A percentile compares a stretch with the other conserved stretches of the same genome.
phyloP scores from a whole-genome alignment of 2,888 invertebrate genomes.

The Lochmaea capreae region DNA sequence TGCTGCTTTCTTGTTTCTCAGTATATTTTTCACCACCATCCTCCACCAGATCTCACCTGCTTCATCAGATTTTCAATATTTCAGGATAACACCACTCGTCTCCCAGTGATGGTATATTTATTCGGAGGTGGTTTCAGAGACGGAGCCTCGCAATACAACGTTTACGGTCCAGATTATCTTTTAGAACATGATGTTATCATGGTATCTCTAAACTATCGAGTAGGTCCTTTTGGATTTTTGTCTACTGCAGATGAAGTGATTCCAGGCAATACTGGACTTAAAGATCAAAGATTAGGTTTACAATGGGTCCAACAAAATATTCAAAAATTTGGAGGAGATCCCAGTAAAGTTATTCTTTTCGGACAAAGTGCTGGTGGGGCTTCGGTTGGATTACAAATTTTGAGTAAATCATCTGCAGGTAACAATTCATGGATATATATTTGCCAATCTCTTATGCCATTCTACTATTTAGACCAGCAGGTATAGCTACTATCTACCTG shows the following conservation, averaged over 20 bases:
- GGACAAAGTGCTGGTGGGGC: conserved; percentile 50
- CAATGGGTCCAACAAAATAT: conserved; percentile 49
- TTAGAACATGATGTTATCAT: conserved; percentile 55
- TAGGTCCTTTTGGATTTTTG: conserved; percentile 55
- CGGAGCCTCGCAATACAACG: conserved; percentile 59
- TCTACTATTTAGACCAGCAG: no score
- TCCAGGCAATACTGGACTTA: conserved; percentile 49
- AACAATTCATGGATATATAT: background rate
- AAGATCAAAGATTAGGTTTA: conserved; percentile 49
- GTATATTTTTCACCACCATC: no score
- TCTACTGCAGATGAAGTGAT: conserved; percentile 45
- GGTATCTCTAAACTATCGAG: conserved; percentile 58
- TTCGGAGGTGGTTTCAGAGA: conserved; percentile 59
- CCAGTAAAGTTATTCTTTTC: conserved; percentile 45
- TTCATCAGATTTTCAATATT: background rate
- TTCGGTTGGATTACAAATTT: conserved; percentile 46
- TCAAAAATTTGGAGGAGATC: conserved; percentile 48
- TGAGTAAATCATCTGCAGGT: conserved; percentile 45
- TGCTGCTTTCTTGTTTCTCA: no score
- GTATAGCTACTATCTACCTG: no score
- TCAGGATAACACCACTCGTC: conserved; percentile 32
- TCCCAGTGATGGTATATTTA: conserved; percentile 61
- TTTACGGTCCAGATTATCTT: conserved; percentile 61
- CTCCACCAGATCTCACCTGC: no score
- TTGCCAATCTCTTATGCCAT: no score